phyloP scores from a whole-genome alignment of 2,888 invertebrate genomes.

The Tenthredo livida region DNA sequence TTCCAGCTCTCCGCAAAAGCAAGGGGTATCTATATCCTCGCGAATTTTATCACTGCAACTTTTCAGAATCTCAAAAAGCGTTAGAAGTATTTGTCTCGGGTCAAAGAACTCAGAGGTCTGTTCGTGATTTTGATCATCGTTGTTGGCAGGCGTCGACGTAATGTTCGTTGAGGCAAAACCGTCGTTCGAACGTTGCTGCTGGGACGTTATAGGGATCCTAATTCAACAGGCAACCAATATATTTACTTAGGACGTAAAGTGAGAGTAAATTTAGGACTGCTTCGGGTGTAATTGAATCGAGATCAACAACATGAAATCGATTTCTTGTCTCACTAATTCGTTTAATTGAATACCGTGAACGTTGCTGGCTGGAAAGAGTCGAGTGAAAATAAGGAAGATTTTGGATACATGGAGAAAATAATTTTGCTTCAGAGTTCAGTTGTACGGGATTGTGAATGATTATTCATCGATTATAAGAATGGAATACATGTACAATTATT shows the following conservation, averaged over 20 bases:
- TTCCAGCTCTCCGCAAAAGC: not conserved
- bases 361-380: not conserved
- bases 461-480: slow-evolving; percentile 37
- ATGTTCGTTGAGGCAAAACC: slow-evolving; percentile 1
- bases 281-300: not conserved
- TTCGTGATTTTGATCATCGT: slow-evolving; percentile 4
- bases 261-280: slow-evolving; percentile 14
- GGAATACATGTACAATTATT: slow-evolving; percentile 34
- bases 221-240: slow-evolving; percentile 32
- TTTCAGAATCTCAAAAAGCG: slow-evolving; percentile 42
- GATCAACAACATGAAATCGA: not conserved
- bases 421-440: not conserved
- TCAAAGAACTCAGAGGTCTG: slow-evolving; percentile 32
- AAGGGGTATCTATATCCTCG: not conserved
- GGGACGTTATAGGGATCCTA: slow-evolving; percentile 24
- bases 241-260: slow-evolving; percentile 22
- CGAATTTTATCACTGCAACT: slow-evolving; percentile 26
- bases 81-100: slow-evolving; percentile 38
- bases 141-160: not conserved
- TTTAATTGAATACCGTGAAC: not conserved
- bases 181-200: slow-evolving; percentile 7
- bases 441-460: not conserved
- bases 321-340: slow-evolving; percentile 2
- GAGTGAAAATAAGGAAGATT: not conserved
- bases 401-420: not conserved